phyloP scores from a whole-genome alignment of 2,888 invertebrate species.

The Alcis repandata region DNA sequence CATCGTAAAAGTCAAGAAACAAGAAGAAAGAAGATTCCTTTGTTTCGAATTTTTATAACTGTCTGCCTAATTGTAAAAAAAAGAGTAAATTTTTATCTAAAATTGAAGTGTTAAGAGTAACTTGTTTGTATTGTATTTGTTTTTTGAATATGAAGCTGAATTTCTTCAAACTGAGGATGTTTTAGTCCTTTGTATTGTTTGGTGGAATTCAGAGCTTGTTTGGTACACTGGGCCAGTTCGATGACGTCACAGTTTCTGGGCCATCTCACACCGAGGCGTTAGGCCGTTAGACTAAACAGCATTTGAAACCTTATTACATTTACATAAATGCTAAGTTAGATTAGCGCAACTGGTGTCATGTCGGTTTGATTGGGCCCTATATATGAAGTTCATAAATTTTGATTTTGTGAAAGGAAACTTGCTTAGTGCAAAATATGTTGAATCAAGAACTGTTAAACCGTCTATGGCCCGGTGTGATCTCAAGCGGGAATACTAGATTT shows the following conservation, averaged over 20 bases:
- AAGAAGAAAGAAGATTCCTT: slow-evolving; percentile 5
- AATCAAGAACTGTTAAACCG: no score
- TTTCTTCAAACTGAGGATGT: no score
- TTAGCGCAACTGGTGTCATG: not conserved
- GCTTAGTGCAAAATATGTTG: no score
- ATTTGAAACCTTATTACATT: not conserved
- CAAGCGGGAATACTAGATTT: not conserved
- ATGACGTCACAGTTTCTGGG: not conserved
- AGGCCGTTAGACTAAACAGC: not conserved
- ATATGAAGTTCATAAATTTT: not conserved
- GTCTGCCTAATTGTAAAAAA: not conserved
- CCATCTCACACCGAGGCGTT: not conserved
- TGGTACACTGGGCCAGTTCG: not conserved
- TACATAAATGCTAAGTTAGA: not conserved
- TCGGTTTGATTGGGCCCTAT: not conserved
- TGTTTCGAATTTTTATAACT: not conserved
- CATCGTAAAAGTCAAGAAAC: not conserved
- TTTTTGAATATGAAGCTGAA: no score
- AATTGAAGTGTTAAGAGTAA: not conserved
- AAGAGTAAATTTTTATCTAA: not conserved
- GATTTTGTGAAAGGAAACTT: not conserved
- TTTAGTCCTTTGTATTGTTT: no score
- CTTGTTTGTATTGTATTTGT: no score
- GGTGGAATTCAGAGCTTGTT: not conserved
- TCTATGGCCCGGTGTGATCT: not conserved